Evolutionary conservation across 2,113 vertebrate species (phyloP).

Genomic region (Archilochus colubris): DNA sequence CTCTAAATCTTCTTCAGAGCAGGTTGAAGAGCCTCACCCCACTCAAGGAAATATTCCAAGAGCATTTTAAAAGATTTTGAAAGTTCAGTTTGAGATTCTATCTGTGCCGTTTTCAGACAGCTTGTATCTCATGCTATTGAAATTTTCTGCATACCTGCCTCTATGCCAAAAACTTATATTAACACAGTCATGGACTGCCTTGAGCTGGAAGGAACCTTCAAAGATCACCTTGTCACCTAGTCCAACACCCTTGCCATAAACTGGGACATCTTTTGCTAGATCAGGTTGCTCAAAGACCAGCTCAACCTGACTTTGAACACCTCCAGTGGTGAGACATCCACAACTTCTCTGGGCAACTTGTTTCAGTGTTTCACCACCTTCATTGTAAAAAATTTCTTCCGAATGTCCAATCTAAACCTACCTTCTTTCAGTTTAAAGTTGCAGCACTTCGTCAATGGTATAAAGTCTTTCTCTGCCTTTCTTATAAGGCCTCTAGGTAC

Average conservation of each 20-base stretch:
- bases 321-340: not conserved
- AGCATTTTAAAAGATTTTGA: slow-evolving; percentile 2
- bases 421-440: not conserved
- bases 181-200: not conserved
- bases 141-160: not conserved
- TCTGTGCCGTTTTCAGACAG: not conserved
- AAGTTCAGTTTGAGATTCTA: not conserved
- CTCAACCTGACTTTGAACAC: not conserved
- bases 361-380: not conserved
- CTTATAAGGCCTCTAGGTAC: not conserved
- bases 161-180: not conserved
- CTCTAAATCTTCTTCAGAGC: not conserved
- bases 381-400: not conserved
- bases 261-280: not conserved
- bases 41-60: not conserved
- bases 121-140: not conserved
- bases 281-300: not conserved
- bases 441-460: not conserved
- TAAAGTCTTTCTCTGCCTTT: not conserved
- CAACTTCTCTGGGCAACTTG: not conserved
- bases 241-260: not conserved
- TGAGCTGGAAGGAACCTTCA: not conserved
- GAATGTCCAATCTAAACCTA: not conserved
- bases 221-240: not conserved
- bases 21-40: not conserved